These are phyloP conservation scores for Pantherophis alleghaniensis DNA, from an alignment of 2,797 vertebrate genomes.

Conservation along the genomic window DNA sequence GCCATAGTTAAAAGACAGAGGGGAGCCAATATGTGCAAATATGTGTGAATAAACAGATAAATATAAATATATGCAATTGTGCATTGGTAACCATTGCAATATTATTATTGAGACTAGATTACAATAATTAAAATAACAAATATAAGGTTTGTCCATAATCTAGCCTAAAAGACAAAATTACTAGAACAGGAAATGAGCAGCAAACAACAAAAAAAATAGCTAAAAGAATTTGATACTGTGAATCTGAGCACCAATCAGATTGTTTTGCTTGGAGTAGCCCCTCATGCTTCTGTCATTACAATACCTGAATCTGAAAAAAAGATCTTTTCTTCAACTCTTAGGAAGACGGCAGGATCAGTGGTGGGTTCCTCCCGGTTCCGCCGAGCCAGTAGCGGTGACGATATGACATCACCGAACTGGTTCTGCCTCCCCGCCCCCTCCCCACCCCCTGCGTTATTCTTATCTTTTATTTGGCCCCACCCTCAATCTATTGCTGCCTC, in stretches of 20 bases:
- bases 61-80: background rate
- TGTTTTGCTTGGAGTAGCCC: background rate
- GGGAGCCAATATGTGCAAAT: slow-evolving; percentile 16
- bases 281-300: background rate
- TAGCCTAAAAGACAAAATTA: background rate
- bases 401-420: too few species aligned
- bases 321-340: background rate
- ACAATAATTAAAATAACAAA: background rate
- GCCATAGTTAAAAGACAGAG: slow-evolving; percentile 13
- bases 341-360: background rate
- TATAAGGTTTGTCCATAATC: background rate
- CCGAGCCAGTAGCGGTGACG: too few species aligned
- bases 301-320: background rate
- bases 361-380: too few species aligned
- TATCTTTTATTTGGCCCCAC: too few species aligned
- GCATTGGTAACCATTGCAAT: background rate
- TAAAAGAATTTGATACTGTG: background rate
- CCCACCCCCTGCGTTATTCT: too few species aligned
- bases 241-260: background rate
- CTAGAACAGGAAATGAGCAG: background rate
- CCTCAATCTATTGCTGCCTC: too few species aligned
- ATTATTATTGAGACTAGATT: background rate
- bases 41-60: slow-evolving; percentile 28
- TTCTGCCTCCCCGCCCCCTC: too few species aligned
- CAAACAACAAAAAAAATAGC: background rate